phyloP scores from a whole-genome alignment of 2,113 vertebrate species.

The Athene cunicularia region DNA sequence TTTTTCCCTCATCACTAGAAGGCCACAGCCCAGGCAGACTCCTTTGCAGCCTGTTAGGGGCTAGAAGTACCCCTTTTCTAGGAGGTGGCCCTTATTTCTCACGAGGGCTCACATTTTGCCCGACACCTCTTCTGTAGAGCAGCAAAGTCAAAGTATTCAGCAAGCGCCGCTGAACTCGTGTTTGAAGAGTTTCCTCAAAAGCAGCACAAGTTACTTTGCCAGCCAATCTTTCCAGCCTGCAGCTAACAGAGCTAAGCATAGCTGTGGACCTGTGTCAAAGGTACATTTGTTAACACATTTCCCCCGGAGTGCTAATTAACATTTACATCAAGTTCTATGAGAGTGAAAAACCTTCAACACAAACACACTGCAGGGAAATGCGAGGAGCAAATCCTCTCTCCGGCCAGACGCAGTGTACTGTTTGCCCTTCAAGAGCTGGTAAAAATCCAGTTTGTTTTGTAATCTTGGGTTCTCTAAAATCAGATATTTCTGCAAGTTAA shows the following conservation, averaged over 20 bases:
- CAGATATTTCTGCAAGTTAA: conserved; percentile 69
- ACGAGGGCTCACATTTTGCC: neutral
- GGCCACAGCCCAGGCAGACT: neutral
- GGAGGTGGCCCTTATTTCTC: neutral
- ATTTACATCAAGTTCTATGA: conserved; percentile 34
- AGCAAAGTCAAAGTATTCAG: neutral
- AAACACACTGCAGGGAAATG: neutral
- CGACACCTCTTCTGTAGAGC: neutral
- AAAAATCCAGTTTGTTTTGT: conserved; percentile 59
- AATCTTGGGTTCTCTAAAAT: conserved; percentile 58
- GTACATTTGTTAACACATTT: conserved; percentile 68
- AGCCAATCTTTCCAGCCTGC: conserved; percentile 37
- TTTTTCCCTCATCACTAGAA: neutral
- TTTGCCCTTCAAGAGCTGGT: conserved; percentile 58
- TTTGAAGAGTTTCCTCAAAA: conserved; percentile 50
- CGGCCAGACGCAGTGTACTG: neutral
- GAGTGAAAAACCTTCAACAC: conserved; percentile 10
- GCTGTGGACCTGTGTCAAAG: conserved; percentile 61
- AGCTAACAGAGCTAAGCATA: conserved; percentile 4
- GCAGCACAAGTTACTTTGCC: conserved; percentile 9
- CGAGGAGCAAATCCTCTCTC: neutral
- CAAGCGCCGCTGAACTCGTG: neutral
- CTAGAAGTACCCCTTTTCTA: neutral
- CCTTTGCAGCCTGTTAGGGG: neutral
- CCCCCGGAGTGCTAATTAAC: conserved; percentile 63